Base-by-base conservation (phyloP, 2,113 vertebrate species). In the Oncorhynchus masou region DNA sequence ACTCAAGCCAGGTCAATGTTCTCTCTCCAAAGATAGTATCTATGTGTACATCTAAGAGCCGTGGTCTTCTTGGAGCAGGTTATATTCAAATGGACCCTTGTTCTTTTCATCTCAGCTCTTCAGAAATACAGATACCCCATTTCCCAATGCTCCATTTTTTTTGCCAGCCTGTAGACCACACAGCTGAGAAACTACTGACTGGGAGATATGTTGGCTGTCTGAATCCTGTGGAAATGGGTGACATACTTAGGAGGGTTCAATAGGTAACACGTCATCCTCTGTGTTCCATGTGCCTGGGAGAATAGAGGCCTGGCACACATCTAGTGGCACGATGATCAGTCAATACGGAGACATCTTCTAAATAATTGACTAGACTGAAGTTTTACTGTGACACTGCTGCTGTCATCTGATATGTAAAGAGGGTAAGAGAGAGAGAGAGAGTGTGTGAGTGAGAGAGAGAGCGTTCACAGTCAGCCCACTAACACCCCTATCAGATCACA, bases 191-290 rank as follows among this genome's bases (percentile, higher is more conserved):
- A 68, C 15, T n/a, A 27, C 64, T 66, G 64, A 29, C 64, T 2
- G 25, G 7, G 15, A 66, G 15, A 66, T 66, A 62, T 9, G 59
- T n/a, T n/a, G 3, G 59, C 59, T 62, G 7, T 19, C 2, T 59
- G 67, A 11, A n/a, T 31, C 16, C 25, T 57, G 76, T 84, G 59
- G 76, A 87, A 81, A 68, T 80, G 73, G 79, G 54, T 84, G 86
- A 83, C 84, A 84, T 31, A 82, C 82, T 87, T 85, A 80, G 48
- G 16, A 1, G 62, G 81, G 90, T 85, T 92, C 87, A 87, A 83
- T 87, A 85, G 86, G 87, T 86, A 85, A 83, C 71, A 70, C 70
- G 69, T 85, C 76, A 31, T 68, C 74, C 78, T 70, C 74, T 79
- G 76, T 68, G 79, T 74, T 73, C 67, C 71, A 79, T 70, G 64